Evolutionary conservation across 2,113 vertebrate genomes (phyloP).

Genomic region (Neopipo cinnamomea): DNA sequence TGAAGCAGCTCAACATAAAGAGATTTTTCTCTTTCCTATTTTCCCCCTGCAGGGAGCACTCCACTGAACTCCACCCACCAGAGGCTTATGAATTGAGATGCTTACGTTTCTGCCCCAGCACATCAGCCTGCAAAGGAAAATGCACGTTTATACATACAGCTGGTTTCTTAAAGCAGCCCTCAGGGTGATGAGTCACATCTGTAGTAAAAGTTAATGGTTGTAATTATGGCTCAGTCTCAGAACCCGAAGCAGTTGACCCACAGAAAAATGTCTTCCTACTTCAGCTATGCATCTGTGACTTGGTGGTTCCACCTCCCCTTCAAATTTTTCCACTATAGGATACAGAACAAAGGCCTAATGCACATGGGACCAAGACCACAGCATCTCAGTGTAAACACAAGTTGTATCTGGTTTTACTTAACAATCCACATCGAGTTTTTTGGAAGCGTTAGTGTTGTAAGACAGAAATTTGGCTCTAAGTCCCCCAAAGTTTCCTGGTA

Average conservation of each 20-base stretch:
- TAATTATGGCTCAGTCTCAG: background rate
- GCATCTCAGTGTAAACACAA: background rate
- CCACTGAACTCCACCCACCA: background rate
- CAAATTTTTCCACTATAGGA: background rate
- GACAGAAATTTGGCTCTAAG: background rate
- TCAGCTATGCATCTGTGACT: background rate
- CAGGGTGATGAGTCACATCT: background rate
- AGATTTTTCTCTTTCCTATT: background rate
- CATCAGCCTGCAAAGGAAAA: background rate
- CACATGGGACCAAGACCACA: background rate
- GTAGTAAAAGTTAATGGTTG: background rate
- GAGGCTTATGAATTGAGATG: background rate
- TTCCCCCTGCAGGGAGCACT: slow-evolving; percentile 12
- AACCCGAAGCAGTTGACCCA: background rate
- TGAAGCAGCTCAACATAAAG: background rate
- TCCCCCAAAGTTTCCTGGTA: background rate
- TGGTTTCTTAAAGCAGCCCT: background rate
- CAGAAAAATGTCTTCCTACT: slow-evolving; percentile 18
- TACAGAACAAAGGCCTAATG: slow-evolving; percentile 9
- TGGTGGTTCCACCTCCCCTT: background rate
- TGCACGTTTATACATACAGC: background rate
- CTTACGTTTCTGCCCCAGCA: background rate
- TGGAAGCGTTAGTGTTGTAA: background rate
- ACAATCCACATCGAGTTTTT: fast-evolving
- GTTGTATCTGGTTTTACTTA: background rate